These are phyloP conservation scores for Xestia xanthographa DNA, from an alignment of 2,888 invertebrate species.

Conservation along the genomic window DNA sequence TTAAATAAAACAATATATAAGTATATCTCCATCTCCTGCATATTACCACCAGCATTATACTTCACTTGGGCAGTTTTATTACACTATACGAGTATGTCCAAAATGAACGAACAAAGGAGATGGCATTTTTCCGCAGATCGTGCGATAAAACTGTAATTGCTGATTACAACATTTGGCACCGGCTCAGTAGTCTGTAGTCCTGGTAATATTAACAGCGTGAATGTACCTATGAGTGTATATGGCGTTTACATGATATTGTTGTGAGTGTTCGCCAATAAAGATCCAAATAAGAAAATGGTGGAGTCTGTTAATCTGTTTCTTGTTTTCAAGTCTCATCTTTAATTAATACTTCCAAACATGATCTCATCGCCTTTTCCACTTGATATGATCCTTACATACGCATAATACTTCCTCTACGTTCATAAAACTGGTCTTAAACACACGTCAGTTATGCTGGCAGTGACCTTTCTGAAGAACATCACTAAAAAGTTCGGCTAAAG, in stretches of 20 bases:
- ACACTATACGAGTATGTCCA: constrained; percentile 11
- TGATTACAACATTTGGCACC: constrained; percentile 51
- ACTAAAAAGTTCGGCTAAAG: background rate
- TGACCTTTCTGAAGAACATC: background rate
- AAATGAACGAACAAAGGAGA: constrained; percentile 47
- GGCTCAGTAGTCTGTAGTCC: constrained; percentile 2
- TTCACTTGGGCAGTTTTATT: constrained; percentile 29
- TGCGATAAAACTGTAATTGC: constrained; percentile 50
- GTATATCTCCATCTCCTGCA: background rate
- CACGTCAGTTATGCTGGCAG: background rate
- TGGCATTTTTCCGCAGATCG: constrained; percentile 45
- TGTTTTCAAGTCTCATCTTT: background rate
- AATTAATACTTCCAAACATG: background rate
- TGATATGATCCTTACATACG: background rate
- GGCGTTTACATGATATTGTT: background rate
- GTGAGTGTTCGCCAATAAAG: background rate
- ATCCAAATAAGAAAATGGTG: background rate
- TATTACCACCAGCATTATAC: constrained; percentile 14
- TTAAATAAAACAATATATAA: background rate
- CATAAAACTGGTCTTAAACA: background rate
- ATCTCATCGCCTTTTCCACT: background rate
- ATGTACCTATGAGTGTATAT: constrained; percentile 7
- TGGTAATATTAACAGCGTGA: constrained; percentile 21
- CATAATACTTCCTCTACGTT: background rate
- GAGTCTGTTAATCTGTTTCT: background rate